phyloP scores from a whole-genome alignment of 2,888 invertebrate species.

The Drosophila conformis region DNA sequence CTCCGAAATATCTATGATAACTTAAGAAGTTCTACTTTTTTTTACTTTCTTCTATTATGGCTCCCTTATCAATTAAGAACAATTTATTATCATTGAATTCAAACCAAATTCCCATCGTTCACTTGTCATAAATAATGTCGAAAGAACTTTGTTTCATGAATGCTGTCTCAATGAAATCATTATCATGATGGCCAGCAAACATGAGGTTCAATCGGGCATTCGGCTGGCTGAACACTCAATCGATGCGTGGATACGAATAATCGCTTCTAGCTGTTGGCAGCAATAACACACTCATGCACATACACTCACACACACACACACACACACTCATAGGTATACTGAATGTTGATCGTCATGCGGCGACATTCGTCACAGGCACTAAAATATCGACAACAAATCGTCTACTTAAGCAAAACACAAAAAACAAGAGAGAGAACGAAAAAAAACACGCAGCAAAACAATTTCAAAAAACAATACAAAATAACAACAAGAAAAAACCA shows the following conservation, averaged over 20 bases:
- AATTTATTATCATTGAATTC: background rate
- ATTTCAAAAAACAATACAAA: conserved; percentile 7
- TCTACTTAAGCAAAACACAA: conserved; percentile 45
- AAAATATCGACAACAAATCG: conserved; percentile 49
- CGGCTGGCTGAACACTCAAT: conserved; percentile 35
- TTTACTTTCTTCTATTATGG: background rate
- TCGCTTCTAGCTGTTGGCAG: conserved; percentile 27
- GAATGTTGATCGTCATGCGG: conserved; percentile 30
- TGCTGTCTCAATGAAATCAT: background rate
- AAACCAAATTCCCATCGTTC: background rate
- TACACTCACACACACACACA: conserved; percentile 1
- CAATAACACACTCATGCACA: conserved; percentile 33
- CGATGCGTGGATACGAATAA: conserved; percentile 46
- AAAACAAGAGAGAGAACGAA: background rate
- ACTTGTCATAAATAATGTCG: background rate
- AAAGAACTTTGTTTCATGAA: background rate
- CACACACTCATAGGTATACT: conserved; percentile 2
- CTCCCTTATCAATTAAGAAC: background rate
- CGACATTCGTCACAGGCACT: conserved; percentile 43
- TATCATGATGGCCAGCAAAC: background rate
- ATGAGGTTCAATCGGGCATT: conserved; percentile 8
- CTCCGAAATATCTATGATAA: background rate
- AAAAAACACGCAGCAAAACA: conserved; percentile 2
- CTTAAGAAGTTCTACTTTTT: background rate
- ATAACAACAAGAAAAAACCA: background rate